Base-by-base conservation (phyloP, 2,797 vertebrate genomes). In the Carapus acus region DNA sequence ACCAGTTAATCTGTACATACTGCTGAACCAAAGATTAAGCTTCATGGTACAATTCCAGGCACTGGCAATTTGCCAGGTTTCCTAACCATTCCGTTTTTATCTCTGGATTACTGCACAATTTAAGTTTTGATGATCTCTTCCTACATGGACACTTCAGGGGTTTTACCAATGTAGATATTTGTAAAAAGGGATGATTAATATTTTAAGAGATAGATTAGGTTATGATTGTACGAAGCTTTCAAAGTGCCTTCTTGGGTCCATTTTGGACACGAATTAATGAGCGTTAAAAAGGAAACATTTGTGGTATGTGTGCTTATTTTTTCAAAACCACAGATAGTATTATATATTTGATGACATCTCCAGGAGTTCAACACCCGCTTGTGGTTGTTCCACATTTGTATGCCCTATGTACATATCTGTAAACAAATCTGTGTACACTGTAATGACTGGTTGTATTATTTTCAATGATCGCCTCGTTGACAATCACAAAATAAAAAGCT, bases 161-260 rank as follows among this genome's bases (percentile, higher is more conserved):
- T 47, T 67, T 49, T 40, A 60, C 13, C 33, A 16, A 43, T 70
- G 38, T 77, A 75, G 20, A 79, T 77, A 74, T 67, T 65, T 62
- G 56, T 64, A 29, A 55, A 43, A 54, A 51, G 17, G 31, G 38
- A 12, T 59, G 54, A 60, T 58, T 74, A 9, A 65, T 61, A 49
- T 62, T 71, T 50, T 66, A 40, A 60, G 22, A 56, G 49, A 62
- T 46, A 53, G 49, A 62, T 48, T 24, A 41, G 43, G 52, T 70
- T 23, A 12, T 58, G 44, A 63, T 47, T 20, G 34, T 36, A 7
- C 16, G 67, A 43, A 5, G 69, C 31, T 54, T 47, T 63, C 24
- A 51, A 73, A 43, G 61, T 72, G 71, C 55, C 37, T 68, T 56
- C 39, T 24, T 34, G 34, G 65, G 38, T 68, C 53, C 8, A 51